Base-by-base conservation (phyloP, 2,113 vertebrate species). In the Manacus vitellinus region DNA sequence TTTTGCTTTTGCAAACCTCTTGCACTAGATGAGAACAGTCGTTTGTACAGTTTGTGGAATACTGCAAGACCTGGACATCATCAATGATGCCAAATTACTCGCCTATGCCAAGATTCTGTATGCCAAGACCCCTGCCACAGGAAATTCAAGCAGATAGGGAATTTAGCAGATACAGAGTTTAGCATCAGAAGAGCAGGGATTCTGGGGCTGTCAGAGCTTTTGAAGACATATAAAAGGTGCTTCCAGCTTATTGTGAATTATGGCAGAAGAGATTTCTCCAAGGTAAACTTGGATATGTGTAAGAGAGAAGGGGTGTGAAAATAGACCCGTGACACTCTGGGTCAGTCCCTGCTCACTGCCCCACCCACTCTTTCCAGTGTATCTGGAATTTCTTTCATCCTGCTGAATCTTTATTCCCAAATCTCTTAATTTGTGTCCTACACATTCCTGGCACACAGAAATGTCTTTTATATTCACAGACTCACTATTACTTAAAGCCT, bases 11-110 rank as follows among this genome's bases (percentile, higher is more conserved):
- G 47, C 8, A 49, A 8, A 31, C 28, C 27, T 68, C 54, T 79
- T 67, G 31, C 35, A 44, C 17, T 55, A 8, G 35, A 46, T 44
- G 24, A 51, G 56, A 25, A 51, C 18, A 70, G 41, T 31, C 73
- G 55, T 31, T 39, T 49, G 41, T 1, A 3, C 35, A 33, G 12
- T 54, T 49, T 67, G 27, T 43, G 20, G 30, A 61, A 47, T 23
- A 58, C 8, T 1, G 1, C 23, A 55, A 61, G n/a, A 37, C n/a
- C 20, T 37, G 25, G 25, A 41, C 2, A 3, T 17, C 22, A 28
- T 21, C 5, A 61, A 47, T n/a, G 35, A 39, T 43, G 33, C 21
- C 35, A 78, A 66, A n/a, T 66, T 72, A 52, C 15, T 59, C 23
- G 49, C 18, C 27, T 23, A 18, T 37, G 39, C 12, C 46, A 44